A percentile compares a stretch with the other conserved stretches of the same genome.
These are phyloP conservation scores for Sphaerodactylus townsendi DNA, from an alignment of 2,113 vertebrate genomes.

Conservation along the genomic window DNA sequence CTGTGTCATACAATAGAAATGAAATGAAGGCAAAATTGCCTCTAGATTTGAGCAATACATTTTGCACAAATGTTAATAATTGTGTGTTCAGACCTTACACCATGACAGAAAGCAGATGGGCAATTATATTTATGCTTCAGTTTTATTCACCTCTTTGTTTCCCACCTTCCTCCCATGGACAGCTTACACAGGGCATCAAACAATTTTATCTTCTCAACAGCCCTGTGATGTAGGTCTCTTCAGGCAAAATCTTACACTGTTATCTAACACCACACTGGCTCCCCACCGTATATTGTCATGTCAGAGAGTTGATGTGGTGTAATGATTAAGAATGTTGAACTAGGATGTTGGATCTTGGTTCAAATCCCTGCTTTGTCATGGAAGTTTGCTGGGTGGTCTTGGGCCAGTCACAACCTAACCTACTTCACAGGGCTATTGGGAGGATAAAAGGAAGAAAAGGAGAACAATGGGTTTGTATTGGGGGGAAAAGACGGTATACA, in stretches of 20 bases:
- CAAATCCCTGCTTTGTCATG: too few species aligned
- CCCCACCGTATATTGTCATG: neutral
- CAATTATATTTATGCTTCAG: neutral
- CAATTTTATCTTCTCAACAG: neutral
- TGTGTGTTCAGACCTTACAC: accelerated
- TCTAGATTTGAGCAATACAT: accelerated
- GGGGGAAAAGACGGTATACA: too few species aligned
- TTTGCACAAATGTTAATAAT: neutral
- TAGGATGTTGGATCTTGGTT: too few species aligned
- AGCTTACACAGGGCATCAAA: neutral
- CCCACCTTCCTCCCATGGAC: neutral
- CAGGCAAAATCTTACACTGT: neutral
- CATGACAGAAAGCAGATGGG: neutral
- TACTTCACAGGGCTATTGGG: too few species aligned
- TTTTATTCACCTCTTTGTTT: neutral
- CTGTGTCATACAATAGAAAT: neutral
- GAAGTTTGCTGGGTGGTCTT: too few species aligned
- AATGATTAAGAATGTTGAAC: too few species aligned
- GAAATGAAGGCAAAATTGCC: neutral
- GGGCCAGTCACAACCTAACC: too few species aligned
- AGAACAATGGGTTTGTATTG: too few species aligned
- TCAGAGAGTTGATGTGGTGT: too few species aligned
- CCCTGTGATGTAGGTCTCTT: neutral
- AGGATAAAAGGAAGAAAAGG: too few species aligned
- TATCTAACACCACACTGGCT: neutral